phyloP scores from a whole-genome alignment of 2,888 invertebrate species.

The Sceliomorpha sp. region DNA sequence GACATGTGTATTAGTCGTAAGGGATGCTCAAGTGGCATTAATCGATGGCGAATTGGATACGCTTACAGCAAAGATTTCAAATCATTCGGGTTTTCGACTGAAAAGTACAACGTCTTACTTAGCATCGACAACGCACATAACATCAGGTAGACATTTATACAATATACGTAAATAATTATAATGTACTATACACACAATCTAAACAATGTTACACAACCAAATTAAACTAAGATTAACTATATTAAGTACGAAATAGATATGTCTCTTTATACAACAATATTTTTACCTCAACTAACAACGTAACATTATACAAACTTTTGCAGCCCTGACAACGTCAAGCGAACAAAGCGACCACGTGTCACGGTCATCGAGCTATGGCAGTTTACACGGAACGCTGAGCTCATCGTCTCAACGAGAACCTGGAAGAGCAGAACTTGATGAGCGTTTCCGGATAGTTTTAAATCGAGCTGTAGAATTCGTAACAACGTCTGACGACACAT shows the following conservation, averaged over 20 bases:
- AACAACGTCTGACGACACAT: constrained; percentile 69
- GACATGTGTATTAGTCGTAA: constrained; percentile 77
- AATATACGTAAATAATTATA: too few species aligned
- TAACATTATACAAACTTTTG: neutral
- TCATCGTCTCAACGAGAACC: constrained; percentile 67
- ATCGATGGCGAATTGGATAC: constrained; percentile 82
- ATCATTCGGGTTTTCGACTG: constrained; percentile 72
- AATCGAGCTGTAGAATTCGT: constrained; percentile 82
- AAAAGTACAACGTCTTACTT: constrained; percentile 76
- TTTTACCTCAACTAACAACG: too few species aligned
- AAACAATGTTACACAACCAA: too few species aligned
- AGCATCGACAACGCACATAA: constrained; percentile 72
- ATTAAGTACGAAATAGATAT: neutral
- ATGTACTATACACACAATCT: too few species aligned
- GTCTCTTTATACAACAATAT: too few species aligned
- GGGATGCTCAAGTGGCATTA: constrained; percentile 82
- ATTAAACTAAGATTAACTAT: too few species aligned
- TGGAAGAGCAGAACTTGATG: constrained; percentile 80
- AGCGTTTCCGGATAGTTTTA: constrained; percentile 82
- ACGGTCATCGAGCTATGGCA: constrained; percentile 73
- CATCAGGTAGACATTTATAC: constrained; percentile 63
- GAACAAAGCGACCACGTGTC: constrained; percentile 77
- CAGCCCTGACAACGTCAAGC: constrained; percentile 75
- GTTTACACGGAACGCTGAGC: constrained; percentile 62
- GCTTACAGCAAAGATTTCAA: constrained; percentile 76